These are phyloP conservation scores for Oreochromis grahami DNA, from an alignment of 2,797 vertebrate species.

Conservation along the genomic window DNA sequence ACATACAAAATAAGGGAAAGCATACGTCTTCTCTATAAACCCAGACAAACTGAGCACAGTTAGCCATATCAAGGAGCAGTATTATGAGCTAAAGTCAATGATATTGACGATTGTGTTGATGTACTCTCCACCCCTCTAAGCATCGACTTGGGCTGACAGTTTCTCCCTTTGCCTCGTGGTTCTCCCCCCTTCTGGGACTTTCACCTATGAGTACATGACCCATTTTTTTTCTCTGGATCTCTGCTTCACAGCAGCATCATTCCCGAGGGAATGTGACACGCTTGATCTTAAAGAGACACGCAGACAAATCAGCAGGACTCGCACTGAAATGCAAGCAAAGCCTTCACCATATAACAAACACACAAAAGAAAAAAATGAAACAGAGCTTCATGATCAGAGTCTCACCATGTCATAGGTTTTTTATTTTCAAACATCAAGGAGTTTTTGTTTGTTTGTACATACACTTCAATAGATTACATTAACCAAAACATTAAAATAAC, in stretches of 20 bases:
- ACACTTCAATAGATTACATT: not conserved
- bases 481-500: not conserved
- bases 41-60: not conserved
- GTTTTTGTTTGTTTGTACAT: not conserved
- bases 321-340: not conserved
- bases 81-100: not conserved
- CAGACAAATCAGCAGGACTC: not conserved
- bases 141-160: slow-evolving; percentile 2
- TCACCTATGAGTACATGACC: slow-evolving; percentile 51
- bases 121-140: not conserved
- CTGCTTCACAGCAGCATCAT: slow-evolving; percentile 31
- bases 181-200: slow-evolving; percentile 38
- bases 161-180: slow-evolving; percentile 1
- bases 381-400: not conserved
- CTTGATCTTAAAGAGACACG: slow-evolving; percentile 44
- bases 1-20: not conserved
- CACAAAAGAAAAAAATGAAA: not conserved
- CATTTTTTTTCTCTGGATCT: slow-evolving; percentile 42
- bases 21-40: not conserved
- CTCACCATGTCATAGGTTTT: not conserved
- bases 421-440: not conserved
- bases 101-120: not conserved
- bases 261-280: slow-evolving; percentile 4
- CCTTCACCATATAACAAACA: not conserved
- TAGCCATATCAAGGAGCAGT: not conserved